Evolutionary conservation across 2,888 invertebrate genomes (phyloP).

Genomic region (Eucera pruinosa): DNA sequence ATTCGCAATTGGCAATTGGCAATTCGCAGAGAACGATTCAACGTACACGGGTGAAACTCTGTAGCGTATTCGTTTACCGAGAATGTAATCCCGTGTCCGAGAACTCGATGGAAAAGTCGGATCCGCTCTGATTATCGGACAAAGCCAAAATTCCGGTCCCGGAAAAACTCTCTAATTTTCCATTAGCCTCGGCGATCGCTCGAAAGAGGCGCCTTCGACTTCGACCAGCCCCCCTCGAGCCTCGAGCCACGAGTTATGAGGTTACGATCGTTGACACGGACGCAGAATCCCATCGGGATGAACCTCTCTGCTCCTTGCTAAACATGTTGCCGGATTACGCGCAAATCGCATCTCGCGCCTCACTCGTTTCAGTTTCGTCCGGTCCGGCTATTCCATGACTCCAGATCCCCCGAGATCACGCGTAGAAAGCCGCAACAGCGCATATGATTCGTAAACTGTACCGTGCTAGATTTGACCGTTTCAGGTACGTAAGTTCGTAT

Average conservation of each 20-base stretch:
- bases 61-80: slow-evolving; percentile 7
- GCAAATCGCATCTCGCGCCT: slow-evolving; percentile 39
- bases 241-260: slow-evolving; percentile 46
- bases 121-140: not conserved
- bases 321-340: slow-evolving; percentile 71
- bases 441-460: slow-evolving; percentile 66
- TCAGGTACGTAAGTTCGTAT: slow-evolving; percentile 59
- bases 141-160: not conserved
- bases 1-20: no score
- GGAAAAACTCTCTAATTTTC: slow-evolving; percentile 22
- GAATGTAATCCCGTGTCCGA: not conserved
- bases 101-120: not conserved
- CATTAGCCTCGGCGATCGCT: slow-evolving; percentile 45
- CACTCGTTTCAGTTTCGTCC: slow-evolving; percentile 31
- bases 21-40: not conserved
- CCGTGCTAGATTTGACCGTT: slow-evolving; percentile 39
- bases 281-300: slow-evolving; percentile 54
- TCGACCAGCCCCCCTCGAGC: not conserved
- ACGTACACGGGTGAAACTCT: not conserved
- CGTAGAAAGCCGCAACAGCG: slow-evolving; percentile 31
- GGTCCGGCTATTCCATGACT: not conserved
- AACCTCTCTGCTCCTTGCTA: slow-evolving; percentile 42
- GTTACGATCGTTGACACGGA: slow-evolving; percentile 62
- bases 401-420: not conserved
- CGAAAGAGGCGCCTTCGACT: slow-evolving; percentile 60